A percentile compares a stretch with the other conserved stretches of the same genome.
phyloP scores from a whole-genome alignment of 2,113 vertebrate species.

The Saguinus imperator region DNA sequence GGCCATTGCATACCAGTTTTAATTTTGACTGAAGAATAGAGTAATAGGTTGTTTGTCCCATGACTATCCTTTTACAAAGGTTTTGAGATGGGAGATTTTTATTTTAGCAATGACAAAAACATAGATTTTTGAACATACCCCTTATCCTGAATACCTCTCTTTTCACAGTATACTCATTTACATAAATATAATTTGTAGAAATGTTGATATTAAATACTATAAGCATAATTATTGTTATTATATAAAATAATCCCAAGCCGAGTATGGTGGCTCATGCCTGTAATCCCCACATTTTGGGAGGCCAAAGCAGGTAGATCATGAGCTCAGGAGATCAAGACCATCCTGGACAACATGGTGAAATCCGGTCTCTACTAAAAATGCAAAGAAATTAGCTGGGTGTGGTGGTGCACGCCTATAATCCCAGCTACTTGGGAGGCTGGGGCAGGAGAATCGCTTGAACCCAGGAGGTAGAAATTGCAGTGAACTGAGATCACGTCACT shows the following conservation, averaged over 20 bases:
- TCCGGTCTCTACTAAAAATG: no score
- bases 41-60: not conserved
- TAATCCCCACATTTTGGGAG: no score
- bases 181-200: not conserved
- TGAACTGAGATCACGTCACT: no score
- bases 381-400: no score
- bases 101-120: not conserved
- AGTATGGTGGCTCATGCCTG: no score
- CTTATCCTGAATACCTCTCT: not conserved
- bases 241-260: not conserved
- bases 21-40: not conserved
- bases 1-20: not conserved
- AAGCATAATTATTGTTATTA: not conserved
- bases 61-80: not conserved
- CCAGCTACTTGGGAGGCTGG: no score
- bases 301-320: no score
- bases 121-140: not conserved
- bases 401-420: no score
- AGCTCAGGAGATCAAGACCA: no score
- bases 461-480: no score
- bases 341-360: no score
- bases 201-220: not conserved
- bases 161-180: not conserved
- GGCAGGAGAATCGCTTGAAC: no score
- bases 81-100: not conserved